A percentile compares a stretch with the other conserved stretches of the same genome.
phyloP scores from a whole-genome alignment of 2,797 vertebrate species.

The Tiaroga cobitis region DNA sequence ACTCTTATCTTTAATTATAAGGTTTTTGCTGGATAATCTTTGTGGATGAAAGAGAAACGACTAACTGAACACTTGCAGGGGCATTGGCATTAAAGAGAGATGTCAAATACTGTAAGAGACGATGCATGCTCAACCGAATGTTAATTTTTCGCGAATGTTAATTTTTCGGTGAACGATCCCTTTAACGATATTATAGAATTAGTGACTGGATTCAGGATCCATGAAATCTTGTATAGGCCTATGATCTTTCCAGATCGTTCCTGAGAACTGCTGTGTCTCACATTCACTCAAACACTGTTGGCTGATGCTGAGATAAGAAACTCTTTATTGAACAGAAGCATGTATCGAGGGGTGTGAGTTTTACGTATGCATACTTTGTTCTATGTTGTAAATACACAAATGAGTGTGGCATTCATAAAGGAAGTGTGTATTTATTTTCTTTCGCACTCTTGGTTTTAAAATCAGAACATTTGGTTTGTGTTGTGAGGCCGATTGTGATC shows the following conservation, averaged over 20 bases:
- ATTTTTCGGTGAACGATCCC: too few species aligned
- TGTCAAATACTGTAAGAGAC: neutral
- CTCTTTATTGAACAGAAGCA: neutral
- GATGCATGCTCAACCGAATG: neutral
- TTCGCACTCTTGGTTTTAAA: slow-evolving; percentile 9
- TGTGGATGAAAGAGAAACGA: slow-evolving; percentile 2
- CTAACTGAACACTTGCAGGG: neutral
- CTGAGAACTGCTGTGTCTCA: neutral
- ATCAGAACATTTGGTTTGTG: neutral
- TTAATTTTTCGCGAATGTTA: neutral
- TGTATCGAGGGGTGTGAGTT: neutral
- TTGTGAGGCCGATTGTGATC: slow-evolving; percentile 5
- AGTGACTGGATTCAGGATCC: neutral
- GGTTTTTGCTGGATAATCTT: neutral
- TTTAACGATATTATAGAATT: neutral
- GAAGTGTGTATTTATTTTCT: slow-evolving; percentile 24
- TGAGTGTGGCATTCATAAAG: neutral
- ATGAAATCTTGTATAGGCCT: neutral
- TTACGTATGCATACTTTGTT: slow-evolving; percentile 9
- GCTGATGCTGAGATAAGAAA: neutral
- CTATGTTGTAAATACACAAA: neutral
- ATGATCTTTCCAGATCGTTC: neutral
- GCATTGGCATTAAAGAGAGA: neutral
- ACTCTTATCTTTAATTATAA: neutral
- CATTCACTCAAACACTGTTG: neutral